phyloP scores from a whole-genome alignment of 2,888 invertebrate species.

The Chymomyza procnemis region DNA sequence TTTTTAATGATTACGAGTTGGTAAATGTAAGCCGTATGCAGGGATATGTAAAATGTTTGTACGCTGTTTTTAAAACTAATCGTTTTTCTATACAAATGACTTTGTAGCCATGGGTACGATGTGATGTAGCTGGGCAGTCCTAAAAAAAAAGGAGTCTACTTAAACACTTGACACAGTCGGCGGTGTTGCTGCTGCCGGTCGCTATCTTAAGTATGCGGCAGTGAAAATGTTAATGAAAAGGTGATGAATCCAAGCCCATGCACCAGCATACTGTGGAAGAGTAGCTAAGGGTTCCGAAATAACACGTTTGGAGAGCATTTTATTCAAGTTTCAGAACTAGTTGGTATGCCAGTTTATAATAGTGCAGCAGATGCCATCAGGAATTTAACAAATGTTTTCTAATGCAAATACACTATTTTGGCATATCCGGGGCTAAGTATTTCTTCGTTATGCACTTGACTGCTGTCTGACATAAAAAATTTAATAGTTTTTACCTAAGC shows the following conservation, averaged over 20 bases:
- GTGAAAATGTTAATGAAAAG: conserved; percentile 62
- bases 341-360: too few species aligned
- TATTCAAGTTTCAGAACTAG: too few species aligned
- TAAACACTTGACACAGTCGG: conserved; percentile 62
- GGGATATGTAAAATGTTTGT: background rate
- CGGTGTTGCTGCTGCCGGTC: conserved; percentile 35
- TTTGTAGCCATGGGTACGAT: conserved; percentile 28
- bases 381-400: too few species aligned
- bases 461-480: too few species aligned
- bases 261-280: background rate
- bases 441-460: too few species aligned
- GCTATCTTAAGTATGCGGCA: conserved; percentile 38
- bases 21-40: conserved; percentile 11
- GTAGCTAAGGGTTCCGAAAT: too few species aligned
- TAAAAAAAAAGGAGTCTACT: conserved; percentile 34
- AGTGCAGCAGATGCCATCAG: too few species aligned
- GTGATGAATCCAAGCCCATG: conserved; percentile 21
- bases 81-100: conserved; percentile 46
- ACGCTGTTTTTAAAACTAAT: background rate
- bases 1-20: conserved; percentile 62
- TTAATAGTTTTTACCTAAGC: too few species aligned
- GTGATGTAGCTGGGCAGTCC: conserved; percentile 51
- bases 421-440: too few species aligned
- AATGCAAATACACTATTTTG: too few species aligned
- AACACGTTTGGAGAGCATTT: too few species aligned